These are phyloP conservation scores for Eupithecia exiguata DNA, from an alignment of 2,888 invertebrate species.

Conservation along the genomic window DNA sequence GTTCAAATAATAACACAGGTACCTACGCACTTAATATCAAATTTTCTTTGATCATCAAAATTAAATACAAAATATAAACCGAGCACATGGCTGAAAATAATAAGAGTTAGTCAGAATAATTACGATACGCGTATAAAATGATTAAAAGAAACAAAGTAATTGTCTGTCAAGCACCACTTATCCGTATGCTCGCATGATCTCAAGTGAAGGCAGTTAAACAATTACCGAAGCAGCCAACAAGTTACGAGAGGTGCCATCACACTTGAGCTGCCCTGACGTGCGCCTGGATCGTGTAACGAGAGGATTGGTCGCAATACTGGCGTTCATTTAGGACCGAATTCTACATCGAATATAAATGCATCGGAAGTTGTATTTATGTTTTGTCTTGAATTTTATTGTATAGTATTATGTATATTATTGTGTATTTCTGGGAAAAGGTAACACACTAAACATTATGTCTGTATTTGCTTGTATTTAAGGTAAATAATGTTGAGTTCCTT, in stretches of 20 bases:
- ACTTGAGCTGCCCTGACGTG: slow-evolving; percentile 33
- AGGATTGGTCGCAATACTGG: slow-evolving; percentile 13
- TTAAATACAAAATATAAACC: background rate
- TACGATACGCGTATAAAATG: background rate
- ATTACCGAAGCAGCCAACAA: slow-evolving; percentile 36
- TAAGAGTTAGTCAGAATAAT: background rate
- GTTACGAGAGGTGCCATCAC: slow-evolving; percentile 32
- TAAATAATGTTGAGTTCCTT: background rate
- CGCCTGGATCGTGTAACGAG: slow-evolving; percentile 25
- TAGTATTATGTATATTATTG: too few species aligned
- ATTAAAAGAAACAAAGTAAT: slow-evolving; percentile 23
- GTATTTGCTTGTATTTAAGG: too few species aligned
- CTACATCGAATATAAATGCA: background rate
- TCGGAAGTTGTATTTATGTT: background rate
- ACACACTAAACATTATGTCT: too few species aligned
- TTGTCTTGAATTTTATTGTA: background rate
- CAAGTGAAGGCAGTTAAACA: slow-evolving; percentile 40
- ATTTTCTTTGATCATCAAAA: background rate
- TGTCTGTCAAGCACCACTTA: slow-evolving; percentile 34
- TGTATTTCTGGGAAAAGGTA: background rate
- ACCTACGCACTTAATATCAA: background rate
- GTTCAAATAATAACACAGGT: background rate
- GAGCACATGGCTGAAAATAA: background rate
- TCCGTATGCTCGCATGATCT: slow-evolving; percentile 19
- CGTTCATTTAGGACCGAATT: background rate